Percentiles rank a stretch among this genome's conserved stretches.
Evolutionary conservation across 2,888 invertebrate species (phyloP).

Genomic region (Aelia acuminata): DNA sequence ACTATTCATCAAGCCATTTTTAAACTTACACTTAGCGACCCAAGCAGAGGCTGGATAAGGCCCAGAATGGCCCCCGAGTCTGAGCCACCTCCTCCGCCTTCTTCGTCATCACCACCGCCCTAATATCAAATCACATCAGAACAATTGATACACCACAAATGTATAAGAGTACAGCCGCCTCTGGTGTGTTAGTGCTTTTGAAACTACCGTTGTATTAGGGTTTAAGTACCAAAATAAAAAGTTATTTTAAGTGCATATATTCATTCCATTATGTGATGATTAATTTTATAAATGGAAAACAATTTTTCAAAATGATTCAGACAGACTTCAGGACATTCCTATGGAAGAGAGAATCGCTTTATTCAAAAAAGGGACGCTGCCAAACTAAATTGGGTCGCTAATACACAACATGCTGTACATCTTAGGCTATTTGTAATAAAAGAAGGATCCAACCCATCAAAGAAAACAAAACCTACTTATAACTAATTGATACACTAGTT

Average conservation of each 20-base stretch:
- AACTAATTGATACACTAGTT: no score
- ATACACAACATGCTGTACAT: no score
- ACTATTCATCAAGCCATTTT: background rate
- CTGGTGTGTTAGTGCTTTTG: background rate
- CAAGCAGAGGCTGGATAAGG: conserved; percentile 65
- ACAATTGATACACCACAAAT: conserved; percentile 52
- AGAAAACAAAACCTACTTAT: no score
- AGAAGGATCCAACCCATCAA: no score
- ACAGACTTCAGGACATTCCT: background rate
- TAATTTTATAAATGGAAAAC: background rate
- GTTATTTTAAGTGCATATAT: conserved; percentile 11
- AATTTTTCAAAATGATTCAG: background rate
- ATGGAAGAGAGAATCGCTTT: no score
- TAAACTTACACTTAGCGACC: conserved; percentile 64
- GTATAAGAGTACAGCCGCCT: background rate
- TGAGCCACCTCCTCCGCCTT: conserved; percentile 63
- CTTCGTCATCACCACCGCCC: conserved; percentile 63
- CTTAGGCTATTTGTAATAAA: no score
- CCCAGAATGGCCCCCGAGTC: conserved; percentile 65
- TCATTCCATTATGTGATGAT: background rate
- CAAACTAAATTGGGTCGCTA: no score
- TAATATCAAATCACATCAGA: conserved; percentile 20
- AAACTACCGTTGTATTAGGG: background rate
- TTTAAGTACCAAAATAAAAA: background rate
- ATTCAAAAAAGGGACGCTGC: no score